Evolutionary conservation across 30 jellyfish, hydroid and myxozoan genomes (phyloP).

Genomic region (Aurelia sp.): DNA sequence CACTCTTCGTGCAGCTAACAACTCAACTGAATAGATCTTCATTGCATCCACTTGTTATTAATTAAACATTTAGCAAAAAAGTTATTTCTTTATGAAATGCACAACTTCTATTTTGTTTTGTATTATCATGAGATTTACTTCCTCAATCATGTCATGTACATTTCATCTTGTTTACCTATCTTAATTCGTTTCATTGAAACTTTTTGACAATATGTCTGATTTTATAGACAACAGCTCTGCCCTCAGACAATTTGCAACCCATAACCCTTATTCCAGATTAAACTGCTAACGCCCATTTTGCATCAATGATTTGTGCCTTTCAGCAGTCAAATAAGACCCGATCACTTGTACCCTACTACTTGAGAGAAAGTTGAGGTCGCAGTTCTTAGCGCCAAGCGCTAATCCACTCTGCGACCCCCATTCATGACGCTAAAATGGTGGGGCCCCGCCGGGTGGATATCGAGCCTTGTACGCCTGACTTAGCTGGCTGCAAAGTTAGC

Average conservation of each 20-base stretch:
- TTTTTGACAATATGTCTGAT: not conserved
- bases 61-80: constrained; percentile 4
- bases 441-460: no score
- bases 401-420: no score
- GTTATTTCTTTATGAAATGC: constrained; percentile 14
- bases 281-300: not conserved
- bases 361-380: no score
- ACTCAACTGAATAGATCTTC: constrained; percentile 24
- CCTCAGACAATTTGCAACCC: constrained; percentile 37
- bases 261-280: constrained; percentile 13
- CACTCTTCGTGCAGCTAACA: constrained; percentile 3
- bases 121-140: constrained; percentile 38
- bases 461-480: no score
- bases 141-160: constrained; percentile 16
- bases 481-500: no score
- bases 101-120: constrained; percentile 11
- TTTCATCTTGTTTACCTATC: constrained; percentile 45
- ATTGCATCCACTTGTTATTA: constrained; percentile 22
- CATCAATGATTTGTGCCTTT: no score
- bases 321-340: no score
- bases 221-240: constrained; percentile 2
- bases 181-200: not conserved
- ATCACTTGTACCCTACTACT: no score
- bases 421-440: no score
- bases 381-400: no score